Base-by-base conservation (phyloP, 2,797 vertebrate genomes). In the Silurus aristotelis region DNA sequence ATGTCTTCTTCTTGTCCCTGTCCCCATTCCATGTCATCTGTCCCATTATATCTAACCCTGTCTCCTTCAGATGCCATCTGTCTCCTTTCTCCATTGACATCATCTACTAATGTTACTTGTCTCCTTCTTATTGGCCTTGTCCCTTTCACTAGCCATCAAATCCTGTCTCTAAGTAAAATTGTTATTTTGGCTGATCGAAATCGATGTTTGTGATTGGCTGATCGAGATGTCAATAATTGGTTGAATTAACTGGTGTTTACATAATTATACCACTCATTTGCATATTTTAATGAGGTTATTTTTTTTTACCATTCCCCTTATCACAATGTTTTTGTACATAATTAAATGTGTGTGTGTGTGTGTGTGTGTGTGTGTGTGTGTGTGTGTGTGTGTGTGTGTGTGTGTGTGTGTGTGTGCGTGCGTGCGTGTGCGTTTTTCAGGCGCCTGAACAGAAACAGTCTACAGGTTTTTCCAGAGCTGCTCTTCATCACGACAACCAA, bases 391-490 rank as follows among this genome's bases (percentile, higher is more conserved):
- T 27, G 46, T 77, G 43, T 60, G 48, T 80, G 67, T 73, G 20
- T 68, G 14, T 66, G 70, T 48, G 70, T 83, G 70, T 55, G 48
- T 82, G 43, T 71, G 38, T 82, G 76, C 76, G 31, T 63, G 52
- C 25, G 73, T 85, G 38, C 56, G 17, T 80, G 15, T 91, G 13
- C 46, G 6, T 79, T 6, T 83, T 91, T 90, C 94, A 99, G 98
- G 94, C 97, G 98, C 89, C 94, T 99, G 93, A 99, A 99, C 95
- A 96, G 97, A 96, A 99, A 99, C 96, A 98, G 96, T 92, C 96
- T 99, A 92, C 97, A 97, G 68, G 95, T 99, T 88, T 96, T 99
- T 93, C 97, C 98, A 20, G 98, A 99, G 91, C 94, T 99, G 92
- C 97, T 99, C 89, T 99, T 99, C 92, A 96, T 99, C 90, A 97